These are phyloP conservation scores for Prunella fulvescens DNA, from an alignment of 2,113 vertebrate species.

Conservation along the genomic window DNA sequence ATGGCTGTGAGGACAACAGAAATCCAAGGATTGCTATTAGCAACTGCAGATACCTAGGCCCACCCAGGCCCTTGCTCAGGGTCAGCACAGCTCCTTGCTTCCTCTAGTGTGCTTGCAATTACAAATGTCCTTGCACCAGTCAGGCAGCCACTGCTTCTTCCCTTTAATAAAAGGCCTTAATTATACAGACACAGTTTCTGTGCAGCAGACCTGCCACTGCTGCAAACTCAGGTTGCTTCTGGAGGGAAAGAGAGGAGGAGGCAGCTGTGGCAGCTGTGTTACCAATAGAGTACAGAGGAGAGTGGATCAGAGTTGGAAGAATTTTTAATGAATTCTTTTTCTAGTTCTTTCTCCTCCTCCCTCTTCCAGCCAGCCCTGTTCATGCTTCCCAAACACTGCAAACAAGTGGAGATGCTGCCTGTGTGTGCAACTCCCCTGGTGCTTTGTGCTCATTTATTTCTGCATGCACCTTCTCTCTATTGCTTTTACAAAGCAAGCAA, in stretches of 20 bases:
- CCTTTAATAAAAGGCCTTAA: conserved; percentile 20
- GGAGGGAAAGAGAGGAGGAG: neutral
- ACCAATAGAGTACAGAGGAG: neutral
- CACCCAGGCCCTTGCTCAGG: neutral
- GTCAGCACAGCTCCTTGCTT: neutral
- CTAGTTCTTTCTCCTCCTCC: neutral
- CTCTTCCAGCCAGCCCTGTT: neutral
- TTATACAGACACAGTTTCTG: neutral
- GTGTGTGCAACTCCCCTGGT: neutral
- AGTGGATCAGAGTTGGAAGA: neutral
- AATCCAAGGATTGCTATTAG: neutral
- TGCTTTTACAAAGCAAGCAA: neutral
- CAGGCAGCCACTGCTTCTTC: neutral
- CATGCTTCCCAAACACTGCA: neutral
- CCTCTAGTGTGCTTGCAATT: neutral
- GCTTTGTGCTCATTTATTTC: neutral
- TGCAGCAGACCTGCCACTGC: neutral
- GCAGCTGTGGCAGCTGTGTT: neutral
- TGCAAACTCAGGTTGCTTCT: neutral
- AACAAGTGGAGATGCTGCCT: neutral
- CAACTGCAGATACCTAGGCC: neutral
- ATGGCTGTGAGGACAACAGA: neutral
- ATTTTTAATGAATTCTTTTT: neutral
- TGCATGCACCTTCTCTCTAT: neutral
- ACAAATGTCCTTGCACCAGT: neutral